A percentile compares a stretch with the other conserved stretches of the same genome.
Evolutionary conservation across 1,140 invertebrate genomes (phyloP).

Genomic region (Zaprionus kolodkinae): DNA sequence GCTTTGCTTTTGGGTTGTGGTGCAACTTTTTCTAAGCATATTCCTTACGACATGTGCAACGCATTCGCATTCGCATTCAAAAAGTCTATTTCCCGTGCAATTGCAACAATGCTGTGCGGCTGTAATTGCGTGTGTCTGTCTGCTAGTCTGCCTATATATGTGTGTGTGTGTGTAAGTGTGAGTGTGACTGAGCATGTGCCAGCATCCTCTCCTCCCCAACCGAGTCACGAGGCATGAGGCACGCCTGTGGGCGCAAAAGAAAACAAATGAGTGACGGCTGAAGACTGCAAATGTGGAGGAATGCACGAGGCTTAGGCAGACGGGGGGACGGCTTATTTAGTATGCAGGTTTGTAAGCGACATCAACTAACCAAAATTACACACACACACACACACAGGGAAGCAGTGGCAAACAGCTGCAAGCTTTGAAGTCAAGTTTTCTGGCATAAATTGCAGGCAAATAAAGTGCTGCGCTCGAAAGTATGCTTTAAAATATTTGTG

Average conservation of each 20-base stretch:
- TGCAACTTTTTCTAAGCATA: constrained; percentile 69
- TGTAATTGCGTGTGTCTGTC: constrained; percentile 45
- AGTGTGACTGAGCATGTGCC: constrained; percentile 42
- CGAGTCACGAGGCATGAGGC: neutral
- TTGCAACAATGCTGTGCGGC: constrained; percentile 71
- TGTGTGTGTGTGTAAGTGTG: constrained; percentile 39
- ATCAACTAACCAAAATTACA: constrained; percentile 67
- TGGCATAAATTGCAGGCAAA: constrained; percentile 13
- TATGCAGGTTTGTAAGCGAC: constrained; percentile 76
- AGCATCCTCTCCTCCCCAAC: constrained; percentile 11
- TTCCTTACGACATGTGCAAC: constrained; percentile 77
- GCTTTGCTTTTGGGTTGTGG: constrained; percentile 27
- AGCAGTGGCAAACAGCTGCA: constrained; percentile 20
- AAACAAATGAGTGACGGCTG: constrained; percentile 80
- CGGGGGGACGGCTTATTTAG: constrained; percentile 64
- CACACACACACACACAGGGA: constrained; percentile 30
- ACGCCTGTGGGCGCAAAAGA: constrained; percentile 69
- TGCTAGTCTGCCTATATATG: constrained; percentile 14
- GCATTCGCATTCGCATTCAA: constrained; percentile 71
- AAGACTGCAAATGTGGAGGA: constrained; percentile 71
- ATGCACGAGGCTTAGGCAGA: constrained; percentile 52
- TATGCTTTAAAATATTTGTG: neutral
- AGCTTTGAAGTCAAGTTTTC: constrained; percentile 11
- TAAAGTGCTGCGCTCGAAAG: neutral
- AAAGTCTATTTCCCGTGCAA: constrained; percentile 82